Base-by-base conservation (phyloP, 2,888 invertebrate species). In the Protonemura montana region DNA sequence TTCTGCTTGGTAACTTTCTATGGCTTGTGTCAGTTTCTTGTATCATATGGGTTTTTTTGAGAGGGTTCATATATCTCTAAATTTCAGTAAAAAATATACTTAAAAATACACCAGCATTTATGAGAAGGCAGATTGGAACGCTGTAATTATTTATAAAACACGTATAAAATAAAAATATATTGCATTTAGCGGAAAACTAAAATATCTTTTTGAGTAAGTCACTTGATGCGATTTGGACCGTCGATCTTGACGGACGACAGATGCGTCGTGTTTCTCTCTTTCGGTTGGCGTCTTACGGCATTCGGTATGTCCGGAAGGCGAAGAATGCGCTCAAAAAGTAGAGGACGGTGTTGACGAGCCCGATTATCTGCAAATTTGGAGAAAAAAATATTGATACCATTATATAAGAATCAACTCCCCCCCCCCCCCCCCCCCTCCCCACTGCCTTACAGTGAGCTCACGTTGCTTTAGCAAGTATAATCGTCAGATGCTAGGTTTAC, bases 311-410 rank as follows among this genome's bases (percentile, higher is more conserved):
- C 88, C 95, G 94, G 89, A 95, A 94, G 42, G 97, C 97, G 89
- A 96, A 93, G 89, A 96, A 93, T 35, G 96, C 94, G 90, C 97
- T 97, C 84, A 96, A 89, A 81, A 96, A 92, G 90, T 97, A 97
- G 0, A 97, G 91, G 0, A 92, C 94, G 1, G 95, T 91, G 90
- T 96, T 94, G 26, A 97, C 93, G 25, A 97, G 91, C 21, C 96
- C 97, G 91, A 97, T 93, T 82, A 96, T 92, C 96, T 96, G 93
- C 88, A 94, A 94, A 80, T 25, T 35, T 41, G 35, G 7, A 76
- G 35, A 76, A 85, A 27, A 0, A 76, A 5, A 16, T 13, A 26
- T 42, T 13, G 27, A 41, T n/a, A n/a, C n/a, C n/a, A n/a, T n/a
- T n/a, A n/a, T n/a, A n/a, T n/a, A n/a, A n/a, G n/a, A n/a, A n/a